Evolutionary conservation across 2,113 vertebrate genomes (phyloP).

Genomic region (Pan troglodytes): NHGRI_mPanTro3-v2.1_pri NC_072401.2:155369001-155369500

Average conservation of each 20-base stretch:
- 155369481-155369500: not conserved
- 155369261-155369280: constrained; percentile 64
- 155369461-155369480: not conserved
- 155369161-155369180: not conserved
- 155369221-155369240: constrained; percentile 13
- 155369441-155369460: not conserved
- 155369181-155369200: not conserved
- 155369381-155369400: constrained; percentile 77
- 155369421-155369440: constrained; percentile 20
- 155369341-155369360: constrained; percentile 67
- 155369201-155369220: constrained; percentile 44
- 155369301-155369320: constrained; percentile 70
- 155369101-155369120: constrained; percentile 35
- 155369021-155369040: not conserved
- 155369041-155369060: not conserved
- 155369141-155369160: not conserved
- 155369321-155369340: constrained; percentile 61
- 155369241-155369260: constrained; percentile 58
- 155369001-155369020: constrained; percentile 11
- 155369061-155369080: not conserved
- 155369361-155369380: constrained; percentile 75
- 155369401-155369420: constrained; percentile 50
- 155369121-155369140: constrained; percentile 1
- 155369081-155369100: not conserved
- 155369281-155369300: constrained; percentile 73